Evolutionary conservation across 1,140 invertebrate genomes (phyloP).

Genomic region (Diorhabda sublineata): DNA sequence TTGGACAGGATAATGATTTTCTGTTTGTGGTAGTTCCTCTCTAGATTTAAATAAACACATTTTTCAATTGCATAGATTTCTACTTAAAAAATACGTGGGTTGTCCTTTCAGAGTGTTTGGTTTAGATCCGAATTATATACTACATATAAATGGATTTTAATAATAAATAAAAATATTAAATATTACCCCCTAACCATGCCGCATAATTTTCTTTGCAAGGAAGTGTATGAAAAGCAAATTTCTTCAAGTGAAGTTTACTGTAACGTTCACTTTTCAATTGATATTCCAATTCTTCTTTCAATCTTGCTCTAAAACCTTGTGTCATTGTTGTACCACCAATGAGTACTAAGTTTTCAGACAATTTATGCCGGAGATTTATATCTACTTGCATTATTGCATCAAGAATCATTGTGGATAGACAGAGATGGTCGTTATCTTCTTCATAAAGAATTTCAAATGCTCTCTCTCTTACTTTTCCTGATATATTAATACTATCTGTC

Average conservation of each 20-base stretch:
- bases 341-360: slow-evolving; percentile 79
- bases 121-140: too few species aligned
- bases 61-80: too few species aligned
- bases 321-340: slow-evolving; percentile 81
- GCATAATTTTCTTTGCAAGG: slow-evolving; percentile 82
- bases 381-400: slow-evolving; percentile 72
- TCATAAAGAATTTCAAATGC: slow-evolving; percentile 82
- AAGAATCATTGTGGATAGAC: slow-evolving; percentile 77
- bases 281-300: slow-evolving; percentile 69
- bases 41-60: too few species aligned
- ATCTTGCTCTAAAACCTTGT: slow-evolving; percentile 70
- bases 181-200: slow-evolving; percentile 74
- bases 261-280: slow-evolving; percentile 63
- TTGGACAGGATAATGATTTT: too few species aligned
- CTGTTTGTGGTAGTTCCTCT: too few species aligned
- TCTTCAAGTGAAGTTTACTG: slow-evolving; percentile 59
- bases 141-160: too few species aligned
- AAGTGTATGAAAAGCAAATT: slow-evolving; percentile 73
- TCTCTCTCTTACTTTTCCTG: slow-evolving; percentile 70
- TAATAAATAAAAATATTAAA: slow-evolving; percentile 1
- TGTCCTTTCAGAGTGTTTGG: too few species aligned
- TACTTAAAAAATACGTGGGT: too few species aligned
- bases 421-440: slow-evolving; percentile 77
- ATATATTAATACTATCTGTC: slow-evolving; percentile 56
- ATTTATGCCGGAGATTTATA: slow-evolving; percentile 65